Evolutionary conservation across 2,113 vertebrate genomes (phyloP).

Genomic region (Rhizomys pruinosus): DNA sequence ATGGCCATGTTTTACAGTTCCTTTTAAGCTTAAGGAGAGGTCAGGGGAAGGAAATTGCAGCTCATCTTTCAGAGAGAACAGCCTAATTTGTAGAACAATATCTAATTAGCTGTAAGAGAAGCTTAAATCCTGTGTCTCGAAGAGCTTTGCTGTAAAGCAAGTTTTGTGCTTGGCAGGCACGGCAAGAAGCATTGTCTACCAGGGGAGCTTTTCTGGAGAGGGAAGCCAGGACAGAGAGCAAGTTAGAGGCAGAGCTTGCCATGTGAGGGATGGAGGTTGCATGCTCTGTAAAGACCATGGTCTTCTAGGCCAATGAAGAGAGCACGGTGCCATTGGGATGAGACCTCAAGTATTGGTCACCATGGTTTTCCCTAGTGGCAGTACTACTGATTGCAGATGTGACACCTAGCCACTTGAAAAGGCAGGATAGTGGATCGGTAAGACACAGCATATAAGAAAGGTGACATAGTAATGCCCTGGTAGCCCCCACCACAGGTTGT

Average conservation of each 20-base stretch:
- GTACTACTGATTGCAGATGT: not conserved
- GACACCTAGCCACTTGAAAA: not conserved
- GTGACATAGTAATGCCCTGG: not conserved
- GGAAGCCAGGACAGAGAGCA: not conserved
- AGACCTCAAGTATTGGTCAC: rapidly evolving
- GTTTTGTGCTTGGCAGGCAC: constrained; percentile 45
- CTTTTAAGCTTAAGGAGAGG: constrained; percentile 68
- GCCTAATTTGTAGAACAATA: constrained; percentile 78
- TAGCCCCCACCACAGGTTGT: not conserved
- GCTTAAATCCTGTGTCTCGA: constrained; percentile 71
- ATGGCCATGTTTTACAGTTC: constrained; percentile 62
- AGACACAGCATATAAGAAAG: not conserved
- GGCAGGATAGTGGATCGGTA: too few species aligned
- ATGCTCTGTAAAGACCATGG: not conserved
- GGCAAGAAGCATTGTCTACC: not conserved
- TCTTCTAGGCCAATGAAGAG: not conserved
- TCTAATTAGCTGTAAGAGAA: constrained; percentile 77
- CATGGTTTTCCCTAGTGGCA: not conserved
- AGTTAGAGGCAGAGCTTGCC: not conserved
- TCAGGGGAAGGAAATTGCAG: constrained; percentile 70
- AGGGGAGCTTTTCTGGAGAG: not conserved
- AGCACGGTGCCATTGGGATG: rapidly evolving
- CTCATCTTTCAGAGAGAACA: constrained; percentile 74
- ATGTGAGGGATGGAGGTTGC: not conserved
- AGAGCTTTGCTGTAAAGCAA: constrained; percentile 61